A percentile compares a stretch with the other conserved stretches of the same genome.
Conservation (phyloP, 2,888 invertebrate species). For the Danaus chrysippus region DNA sequence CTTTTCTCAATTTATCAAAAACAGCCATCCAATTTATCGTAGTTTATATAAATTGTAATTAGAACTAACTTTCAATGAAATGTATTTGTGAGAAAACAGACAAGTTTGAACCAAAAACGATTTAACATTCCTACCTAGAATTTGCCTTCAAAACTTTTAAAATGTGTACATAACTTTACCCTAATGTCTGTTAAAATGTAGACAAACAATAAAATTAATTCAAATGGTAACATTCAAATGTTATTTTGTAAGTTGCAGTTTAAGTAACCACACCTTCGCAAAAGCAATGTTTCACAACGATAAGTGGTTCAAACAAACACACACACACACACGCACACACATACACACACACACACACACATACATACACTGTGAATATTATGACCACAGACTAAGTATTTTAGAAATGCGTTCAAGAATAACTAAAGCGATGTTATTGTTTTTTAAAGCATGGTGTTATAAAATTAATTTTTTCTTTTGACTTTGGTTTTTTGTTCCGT, state of each 20-base stretch:
- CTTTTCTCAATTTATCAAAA: conserved; percentile 32
- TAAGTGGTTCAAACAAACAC: background rate
- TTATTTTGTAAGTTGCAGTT: conserved; percentile 21
- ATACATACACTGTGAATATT: background rate
- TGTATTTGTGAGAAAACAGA: too few species aligned
- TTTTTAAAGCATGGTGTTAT: too few species aligned
- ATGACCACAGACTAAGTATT: background rate
- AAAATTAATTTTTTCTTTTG: too few species aligned
- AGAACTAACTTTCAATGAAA: too few species aligned
- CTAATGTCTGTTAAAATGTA: conserved; percentile 6
- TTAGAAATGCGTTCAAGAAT: background rate
- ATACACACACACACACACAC: background rate
- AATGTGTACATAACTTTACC: background rate
- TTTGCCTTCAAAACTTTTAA: background rate
- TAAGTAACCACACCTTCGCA: conserved; percentile 7
- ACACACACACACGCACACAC: background rate
- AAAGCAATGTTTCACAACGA: conserved; percentile 1
- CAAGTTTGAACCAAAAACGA: too few species aligned
- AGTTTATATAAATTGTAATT: too few species aligned
- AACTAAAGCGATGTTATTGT: too few species aligned
- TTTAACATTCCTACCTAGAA: too few species aligned
- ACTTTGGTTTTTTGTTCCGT: too few species aligned
- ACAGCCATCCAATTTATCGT: conserved; percentile 32
- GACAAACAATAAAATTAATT: conserved; percentile 21
- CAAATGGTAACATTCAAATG: conserved; percentile 23